phyloP scores from a whole-genome alignment of 2,113 vertebrate species.

The Oreotragus oreotragus region DNA sequence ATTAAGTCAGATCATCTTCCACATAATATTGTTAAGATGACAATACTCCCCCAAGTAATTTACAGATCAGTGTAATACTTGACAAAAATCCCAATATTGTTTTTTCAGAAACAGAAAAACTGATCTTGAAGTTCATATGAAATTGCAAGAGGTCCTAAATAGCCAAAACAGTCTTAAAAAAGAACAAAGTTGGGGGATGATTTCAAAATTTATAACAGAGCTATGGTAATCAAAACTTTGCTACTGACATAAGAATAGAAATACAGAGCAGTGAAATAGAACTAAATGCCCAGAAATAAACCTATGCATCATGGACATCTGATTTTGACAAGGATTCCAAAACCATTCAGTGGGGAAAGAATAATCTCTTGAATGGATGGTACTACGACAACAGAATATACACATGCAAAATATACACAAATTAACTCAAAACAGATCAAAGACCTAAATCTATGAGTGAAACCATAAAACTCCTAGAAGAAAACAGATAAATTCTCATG shows the following conservation, averaged over 20 bases:
- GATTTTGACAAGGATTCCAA: not conserved
- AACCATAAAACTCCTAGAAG: not conserved
- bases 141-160: not conserved
- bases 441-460: not conserved
- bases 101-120: not conserved
- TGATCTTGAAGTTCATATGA: not conserved
- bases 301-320: not conserved
- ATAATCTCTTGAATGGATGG: not conserved
- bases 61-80: not conserved
- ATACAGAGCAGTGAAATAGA: not conserved
- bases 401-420: not conserved
- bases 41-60: not conserved
- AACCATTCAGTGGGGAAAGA: not conserved
- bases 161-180: not conserved
- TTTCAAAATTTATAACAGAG: not conserved
- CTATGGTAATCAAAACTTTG: not conserved
- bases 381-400: not conserved
- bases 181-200: not conserved
- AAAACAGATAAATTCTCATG: not conserved
- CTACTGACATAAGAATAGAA: not conserved
- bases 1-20: slow-evolving; percentile 13
- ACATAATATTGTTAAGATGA: not conserved
- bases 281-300: not conserved
- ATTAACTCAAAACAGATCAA: not conserved
- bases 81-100: not conserved